Percentiles rank a stretch among this genome's conserved stretches.
Conservation (phyloP, 2,113 vertebrate species). For the Lophius piscatorius region DNA sequence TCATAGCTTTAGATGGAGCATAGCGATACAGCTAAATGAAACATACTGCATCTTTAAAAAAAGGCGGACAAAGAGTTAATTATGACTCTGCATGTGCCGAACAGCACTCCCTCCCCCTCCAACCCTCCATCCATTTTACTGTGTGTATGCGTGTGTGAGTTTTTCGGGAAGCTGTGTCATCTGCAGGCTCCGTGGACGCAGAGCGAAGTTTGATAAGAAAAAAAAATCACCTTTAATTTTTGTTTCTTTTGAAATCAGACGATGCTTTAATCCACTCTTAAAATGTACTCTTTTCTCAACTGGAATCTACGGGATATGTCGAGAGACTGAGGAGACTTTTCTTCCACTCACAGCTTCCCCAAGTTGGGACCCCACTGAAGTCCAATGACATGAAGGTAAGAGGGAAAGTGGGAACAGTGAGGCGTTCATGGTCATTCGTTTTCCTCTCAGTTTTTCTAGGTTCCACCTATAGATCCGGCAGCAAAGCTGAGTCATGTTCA, state of each 20-base stretch:
- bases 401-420: conserved; percentile 7
- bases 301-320: conserved; percentile 59
- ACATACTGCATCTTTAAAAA: too few species aligned
- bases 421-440: not conserved
- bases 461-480: conserved; percentile 10
- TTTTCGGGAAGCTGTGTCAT: conserved; percentile 49
- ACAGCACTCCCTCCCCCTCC: conserved; percentile 54
- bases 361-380: conserved; percentile 70
- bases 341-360: conserved; percentile 54
- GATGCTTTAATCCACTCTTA: not conserved
- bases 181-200: conserved; percentile 36
- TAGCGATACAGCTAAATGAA: too few species aligned
- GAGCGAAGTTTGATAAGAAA: conserved; percentile 49
- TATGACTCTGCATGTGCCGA: conserved; percentile 74
- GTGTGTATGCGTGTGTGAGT: conserved; percentile 32
- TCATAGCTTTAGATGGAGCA: too few species aligned
- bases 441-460: conserved; percentile 14
- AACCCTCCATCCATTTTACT: conserved; percentile 47
- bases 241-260: not conserved
- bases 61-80: conserved; percentile 73
- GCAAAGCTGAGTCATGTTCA: conserved; percentile 77
- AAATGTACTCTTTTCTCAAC: conserved; percentile 2
- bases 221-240: not conserved
- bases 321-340: conserved; percentile 66
- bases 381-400: conserved; percentile 76